A percentile compares a stretch with the other conserved stretches of the same genome.
phyloP scores from a whole-genome alignment of 2,797 vertebrate species.

The Sorex maritimensis region DNA sequence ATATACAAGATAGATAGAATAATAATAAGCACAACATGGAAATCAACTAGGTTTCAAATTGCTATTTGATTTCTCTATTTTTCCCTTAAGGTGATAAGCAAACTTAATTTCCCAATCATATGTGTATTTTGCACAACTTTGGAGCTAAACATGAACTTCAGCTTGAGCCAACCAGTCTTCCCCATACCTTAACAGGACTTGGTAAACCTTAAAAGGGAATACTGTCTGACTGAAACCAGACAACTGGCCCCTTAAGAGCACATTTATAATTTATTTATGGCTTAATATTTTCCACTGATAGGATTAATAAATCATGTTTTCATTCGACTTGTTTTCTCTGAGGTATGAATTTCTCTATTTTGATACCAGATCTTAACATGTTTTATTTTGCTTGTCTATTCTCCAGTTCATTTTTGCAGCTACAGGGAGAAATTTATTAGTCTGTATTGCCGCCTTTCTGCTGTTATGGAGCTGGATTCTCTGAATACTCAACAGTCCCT shows the following conservation, averaged over 20 bases:
- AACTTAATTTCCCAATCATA: conserved; percentile 59
- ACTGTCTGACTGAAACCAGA: conserved; percentile 84
- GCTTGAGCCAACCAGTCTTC: conserved; percentile 71
- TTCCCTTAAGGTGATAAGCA: conserved; percentile 77
- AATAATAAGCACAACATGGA: not conserved
- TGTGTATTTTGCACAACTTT: not conserved
- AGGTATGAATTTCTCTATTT: conserved; percentile 89
- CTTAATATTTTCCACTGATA: conserved; percentile 88
- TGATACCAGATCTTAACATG: conserved; percentile 87
- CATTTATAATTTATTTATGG: conserved; percentile 88
- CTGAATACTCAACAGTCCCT: conserved; percentile 98
- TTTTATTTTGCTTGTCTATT: conserved; percentile 90
- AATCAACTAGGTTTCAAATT: conserved; percentile 69
- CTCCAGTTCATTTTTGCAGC: conserved; percentile 97
- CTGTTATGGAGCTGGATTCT: conserved; percentile 97
- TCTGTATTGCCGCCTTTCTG: conserved; percentile 98
- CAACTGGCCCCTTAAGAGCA: conserved; percentile 85
- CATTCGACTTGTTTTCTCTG: conserved; percentile 88
- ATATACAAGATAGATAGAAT: not conserved
- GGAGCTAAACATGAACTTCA: conserved; percentile 65
- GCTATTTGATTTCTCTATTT: conserved; percentile 55
- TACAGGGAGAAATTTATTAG: conserved; percentile 98
- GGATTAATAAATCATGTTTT: conserved; percentile 87
- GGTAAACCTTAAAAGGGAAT: conserved; percentile 83
- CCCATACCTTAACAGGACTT: conserved; percentile 66